These are phyloP conservation scores for Shinisaurus crocodilurus DNA, from an alignment of 2,113 vertebrate species.

Conservation along the genomic window DNA sequence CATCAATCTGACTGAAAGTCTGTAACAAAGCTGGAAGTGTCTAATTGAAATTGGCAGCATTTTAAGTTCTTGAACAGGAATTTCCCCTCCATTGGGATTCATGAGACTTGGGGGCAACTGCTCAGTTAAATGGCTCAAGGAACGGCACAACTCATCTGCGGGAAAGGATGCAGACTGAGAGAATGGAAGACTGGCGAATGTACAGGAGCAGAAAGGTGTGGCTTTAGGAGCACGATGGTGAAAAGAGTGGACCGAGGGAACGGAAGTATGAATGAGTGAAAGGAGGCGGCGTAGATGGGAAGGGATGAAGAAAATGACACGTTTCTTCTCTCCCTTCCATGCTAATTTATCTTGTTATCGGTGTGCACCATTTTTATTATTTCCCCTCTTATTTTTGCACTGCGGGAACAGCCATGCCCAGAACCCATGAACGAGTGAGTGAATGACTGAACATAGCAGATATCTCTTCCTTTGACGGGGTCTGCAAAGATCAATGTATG, in stretches of 20 bases:
- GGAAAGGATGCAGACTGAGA: neutral
- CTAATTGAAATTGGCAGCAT: neutral
- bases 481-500: neutral
- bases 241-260: neutral
- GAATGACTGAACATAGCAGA: conserved; percentile 1
- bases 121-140: neutral
- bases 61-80: neutral
- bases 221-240: neutral
- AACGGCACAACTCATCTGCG: neutral
- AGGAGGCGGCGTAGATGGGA: conserved; percentile 7
- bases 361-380: conserved; percentile 26
- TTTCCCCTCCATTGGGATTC: neutral
- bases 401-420: conserved; percentile 5
- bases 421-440: conserved; percentile 3
- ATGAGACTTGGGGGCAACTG: neutral
- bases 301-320: neutral
- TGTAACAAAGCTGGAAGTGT: neutral
- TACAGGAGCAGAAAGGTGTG: neutral
- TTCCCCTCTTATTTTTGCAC: conserved; percentile 30
- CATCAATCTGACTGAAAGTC: neutral
- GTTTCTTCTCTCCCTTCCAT: conserved; percentile 2
- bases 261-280: neutral
- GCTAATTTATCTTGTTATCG: conserved; percentile 32
- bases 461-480: neutral
- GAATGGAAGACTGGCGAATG: neutral